Base-by-base conservation (phyloP, 2,888 invertebrate genomes). In the Chrysodeixis includens region DNA sequence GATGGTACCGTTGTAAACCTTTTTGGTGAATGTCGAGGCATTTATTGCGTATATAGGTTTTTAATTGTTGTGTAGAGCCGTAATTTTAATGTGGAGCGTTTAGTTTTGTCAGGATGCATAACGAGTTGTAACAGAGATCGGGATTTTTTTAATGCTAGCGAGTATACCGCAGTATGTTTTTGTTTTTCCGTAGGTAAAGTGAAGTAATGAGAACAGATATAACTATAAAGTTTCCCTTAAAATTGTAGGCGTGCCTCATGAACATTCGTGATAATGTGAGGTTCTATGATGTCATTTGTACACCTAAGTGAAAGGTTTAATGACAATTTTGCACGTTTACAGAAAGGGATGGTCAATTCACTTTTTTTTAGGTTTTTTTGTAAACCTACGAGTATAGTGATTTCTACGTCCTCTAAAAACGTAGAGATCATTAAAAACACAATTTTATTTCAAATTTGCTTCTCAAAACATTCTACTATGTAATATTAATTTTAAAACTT, bases 1-100 rank as follows among this genome's bases (percentile, higher is more conserved):
- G 65, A 49, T n/a, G 30, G 30, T 63, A 62, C 65, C 66, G 62
- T 69, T 74, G 44, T 51, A 10, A 46, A 40, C 22, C 58, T 53
- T 52, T 51, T 40, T 22, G 22, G 53, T 57, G 40, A 52, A 55
- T 63, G 32, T 26, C 10, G 9, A n/a, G 54, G 8, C 4, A 18
- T 18, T 9, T 14, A 16, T n/a, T n/a, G 44, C 46, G 20, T 14
- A 8, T 6, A 8, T 8, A 8, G n/a, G 16, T 44, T 16, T 56
- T 49, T 3, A n/a, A 14, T 14, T 9, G 55, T 58, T 46, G 18
- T 46, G 18, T 14, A n/a, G 35, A 52, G 35, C 26, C 52, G 30
- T 16, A 16, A 35, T 69, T 70, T 58, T 10, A n/a, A 56, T 32
- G 20, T 61, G n/a, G 46, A 58, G 49, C 53, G 20, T 51, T n/a